phyloP scores from a whole-genome alignment of 2,797 vertebrate species.

The Poecilia gillii region DNA sequence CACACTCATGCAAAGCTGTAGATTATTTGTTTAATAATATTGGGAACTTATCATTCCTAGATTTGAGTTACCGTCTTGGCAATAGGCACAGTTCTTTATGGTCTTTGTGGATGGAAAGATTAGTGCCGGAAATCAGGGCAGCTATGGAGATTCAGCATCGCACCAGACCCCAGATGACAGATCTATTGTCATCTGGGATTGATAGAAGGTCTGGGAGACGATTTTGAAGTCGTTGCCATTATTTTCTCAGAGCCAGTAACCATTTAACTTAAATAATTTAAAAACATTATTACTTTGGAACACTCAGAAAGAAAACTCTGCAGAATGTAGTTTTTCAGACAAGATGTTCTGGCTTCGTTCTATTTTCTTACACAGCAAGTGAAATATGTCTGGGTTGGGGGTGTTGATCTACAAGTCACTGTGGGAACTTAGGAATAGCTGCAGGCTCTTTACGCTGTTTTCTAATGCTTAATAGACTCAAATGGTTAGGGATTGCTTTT shows the following conservation, averaged over 20 bases:
- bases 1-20: background rate
- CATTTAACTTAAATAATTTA: background rate
- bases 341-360: background rate
- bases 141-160: background rate
- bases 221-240: background rate
- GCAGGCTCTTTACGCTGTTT: background rate
- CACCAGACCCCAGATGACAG: background rate
- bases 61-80: background rate
- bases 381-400: background rate
- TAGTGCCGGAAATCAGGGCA: background rate
- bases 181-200: background rate
- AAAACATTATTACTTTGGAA: background rate
- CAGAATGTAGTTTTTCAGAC: background rate
- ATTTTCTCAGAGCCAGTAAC: background rate
- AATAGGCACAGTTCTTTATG: background rate
- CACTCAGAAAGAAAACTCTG: background rate
- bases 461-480: conserved; percentile 1
- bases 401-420: background rate
- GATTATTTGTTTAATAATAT: background rate
- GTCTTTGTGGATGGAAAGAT: background rate
- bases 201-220: background rate
- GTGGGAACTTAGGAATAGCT: background rate
- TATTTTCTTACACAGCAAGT: background rate
- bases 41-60: background rate
- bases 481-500: background rate